phyloP scores from a whole-genome alignment of 2,888 invertebrate genomes.

The Abrostola tripartita region DNA sequence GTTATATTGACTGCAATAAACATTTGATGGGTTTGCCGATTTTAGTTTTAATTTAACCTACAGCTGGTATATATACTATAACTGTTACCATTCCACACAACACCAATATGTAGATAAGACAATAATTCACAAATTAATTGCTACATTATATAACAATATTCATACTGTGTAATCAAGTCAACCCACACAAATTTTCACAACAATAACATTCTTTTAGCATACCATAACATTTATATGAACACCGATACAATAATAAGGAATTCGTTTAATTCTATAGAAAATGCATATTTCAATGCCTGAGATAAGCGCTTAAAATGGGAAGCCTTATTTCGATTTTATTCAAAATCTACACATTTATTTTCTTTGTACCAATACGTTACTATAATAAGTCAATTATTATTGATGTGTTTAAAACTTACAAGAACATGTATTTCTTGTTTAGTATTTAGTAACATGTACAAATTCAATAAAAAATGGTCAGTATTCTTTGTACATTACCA shows the following conservation, averaged over 20 bases:
- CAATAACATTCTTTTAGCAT: slow-evolving; percentile 22
- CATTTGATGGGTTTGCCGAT: slow-evolving; percentile 37
- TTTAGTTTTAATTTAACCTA: slow-evolving; percentile 27
- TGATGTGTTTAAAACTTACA: slow-evolving; percentile 6
- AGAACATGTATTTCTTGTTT: slow-evolving; percentile 9
- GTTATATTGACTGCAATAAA: slow-evolving; percentile 41
- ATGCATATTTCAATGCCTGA: slow-evolving; percentile 36
- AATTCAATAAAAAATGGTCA: background rate
- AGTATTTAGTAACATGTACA: background rate
- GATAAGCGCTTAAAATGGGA: slow-evolving; percentile 15
- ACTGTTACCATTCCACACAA: slow-evolving; percentile 11
- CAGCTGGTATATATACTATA: slow-evolving; percentile 2
- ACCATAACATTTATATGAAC: slow-evolving; percentile 20
- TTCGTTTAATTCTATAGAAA: slow-evolving; percentile 31
- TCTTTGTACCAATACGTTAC: slow-evolving; percentile 19
- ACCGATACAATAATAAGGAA: slow-evolving; percentile 27
- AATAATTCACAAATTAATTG: slow-evolving; percentile 25
- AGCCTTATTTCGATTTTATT: slow-evolving; percentile 15
- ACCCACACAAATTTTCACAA: slow-evolving; percentile 6
- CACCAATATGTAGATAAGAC: slow-evolving; percentile 3
- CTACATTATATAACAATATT: slow-evolving; percentile 1
- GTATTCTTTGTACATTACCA: no score
- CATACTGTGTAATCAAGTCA: slow-evolving; percentile 14
- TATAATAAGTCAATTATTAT: background rate
- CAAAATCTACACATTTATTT: slow-evolving; percentile 3